Evolutionary conservation across 2,797 vertebrate genomes (phyloP), one percentile per base, ranked within the genome.

Genomic region (Sebastes minor): DNA sequence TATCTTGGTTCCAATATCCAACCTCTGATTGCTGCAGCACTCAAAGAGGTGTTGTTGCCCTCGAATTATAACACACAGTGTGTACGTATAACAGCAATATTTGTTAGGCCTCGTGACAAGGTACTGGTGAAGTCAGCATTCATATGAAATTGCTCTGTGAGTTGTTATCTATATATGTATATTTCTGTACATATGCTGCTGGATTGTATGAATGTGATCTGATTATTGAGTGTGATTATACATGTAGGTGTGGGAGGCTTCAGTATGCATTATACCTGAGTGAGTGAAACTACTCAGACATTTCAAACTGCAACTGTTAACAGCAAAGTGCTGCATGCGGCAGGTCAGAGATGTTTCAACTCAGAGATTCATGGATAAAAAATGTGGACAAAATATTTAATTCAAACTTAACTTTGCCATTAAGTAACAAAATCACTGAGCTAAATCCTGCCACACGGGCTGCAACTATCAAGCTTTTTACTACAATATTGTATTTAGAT

Each of bases 291-390:
- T 76, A 74, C 81, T 85, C 61, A 68, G 73, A 83, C 67, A 78
- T 81, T 80, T 82, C 76, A 88, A 87, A 81, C 66, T 52, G 59
- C 73, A 76, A 70, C 73, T 78, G 71, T 89, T 86, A 75, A 85
- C 81, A 81, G 82, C 64, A 80, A 83, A 88, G 68, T 82, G 65
- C 38, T 69, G 69, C 8, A 16, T 66, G 74, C 6, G 13, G 49
- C 13, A 6, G 81, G 84, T 89, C 81, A 82, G 66, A 82, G 32
- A 66, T 18, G 22, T 33, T 83, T 81, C n/a, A 65, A 74, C 71
- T 62, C 70, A 62, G 62, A 76, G 55, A 55, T 35, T 73, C 62
- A 67, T 23, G 73, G 23, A 46, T 76, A 16, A 71, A 67, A 77
- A 71, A 76, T 52, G 35, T 16, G 13, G 6, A 65, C 4, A 20